A percentile compares a stretch with the other conserved stretches of the same genome.
phyloP scores from a whole-genome alignment of 1,140 invertebrate species.

The Agrypnia vestita region DNA sequence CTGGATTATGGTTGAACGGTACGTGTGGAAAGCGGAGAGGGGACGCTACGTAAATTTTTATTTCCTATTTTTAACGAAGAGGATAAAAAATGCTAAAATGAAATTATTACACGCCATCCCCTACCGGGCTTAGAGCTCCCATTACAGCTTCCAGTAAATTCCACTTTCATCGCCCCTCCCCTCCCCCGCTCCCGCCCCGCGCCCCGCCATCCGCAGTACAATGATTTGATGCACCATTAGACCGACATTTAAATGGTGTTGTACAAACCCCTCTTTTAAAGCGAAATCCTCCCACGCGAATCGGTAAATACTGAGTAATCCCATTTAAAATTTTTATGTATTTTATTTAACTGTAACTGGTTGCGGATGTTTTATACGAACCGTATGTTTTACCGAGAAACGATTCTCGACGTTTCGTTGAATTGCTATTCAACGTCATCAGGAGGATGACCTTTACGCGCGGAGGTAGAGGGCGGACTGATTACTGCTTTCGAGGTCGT shows the following conservation, averaged over 20 bases:
- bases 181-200: neutral
- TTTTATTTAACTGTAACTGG: too few species aligned
- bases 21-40: neutral
- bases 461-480: too few species aligned
- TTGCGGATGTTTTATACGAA: too few species aligned
- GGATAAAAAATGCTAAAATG: slow-evolving; percentile 25
- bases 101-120: slow-evolving; percentile 24
- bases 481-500: too few species aligned
- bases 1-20: too few species aligned
- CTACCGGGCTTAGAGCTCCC: neutral
- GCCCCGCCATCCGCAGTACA: neutral
- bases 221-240: slow-evolving; percentile 32
- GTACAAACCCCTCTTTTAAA: neutral
- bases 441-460: too few species aligned
- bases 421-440: too few species aligned
- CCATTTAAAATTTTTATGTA: too few species aligned
- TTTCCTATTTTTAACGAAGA: slow-evolving; percentile 21
- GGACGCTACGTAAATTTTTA: slow-evolving; percentile 14
- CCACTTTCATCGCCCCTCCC: slow-evolving; percentile 6
- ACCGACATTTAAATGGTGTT: slow-evolving; percentile 22
- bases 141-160: slow-evolving; percentile 21
- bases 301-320: too few species aligned
- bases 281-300: neutral
- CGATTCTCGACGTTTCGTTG: too few species aligned
- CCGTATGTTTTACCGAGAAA: too few species aligned